Percentiles rank a stretch among this genome's conserved stretches.
Conservation (phyloP, 2,888 invertebrate genomes). For the Amblyjoppa fuscipennis region DNA sequence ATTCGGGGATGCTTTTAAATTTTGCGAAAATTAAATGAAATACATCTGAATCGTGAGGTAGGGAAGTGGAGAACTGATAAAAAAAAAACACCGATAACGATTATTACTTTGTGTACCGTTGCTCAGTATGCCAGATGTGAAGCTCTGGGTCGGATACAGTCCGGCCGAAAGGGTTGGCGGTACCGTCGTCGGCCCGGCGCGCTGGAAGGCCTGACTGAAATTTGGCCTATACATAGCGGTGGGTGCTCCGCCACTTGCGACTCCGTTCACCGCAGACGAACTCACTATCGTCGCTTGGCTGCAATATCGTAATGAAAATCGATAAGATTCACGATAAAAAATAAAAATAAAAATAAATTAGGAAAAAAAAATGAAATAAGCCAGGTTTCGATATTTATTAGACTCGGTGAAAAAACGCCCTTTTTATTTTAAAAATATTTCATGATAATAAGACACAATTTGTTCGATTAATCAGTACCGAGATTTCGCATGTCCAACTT, state of each 20-base stretch:
- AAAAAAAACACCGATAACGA: conserved; percentile 66
- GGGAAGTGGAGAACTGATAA: conserved; percentile 2
- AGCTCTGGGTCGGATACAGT: conserved; percentile 86
- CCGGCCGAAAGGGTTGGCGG: conserved; percentile 84
- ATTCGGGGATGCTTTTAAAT: background rate
- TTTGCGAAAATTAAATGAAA: background rate
- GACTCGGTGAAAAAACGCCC: background rate
- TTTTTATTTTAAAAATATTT: background rate
- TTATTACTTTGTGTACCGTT: conserved; percentile 86
- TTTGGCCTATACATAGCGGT: conserved; percentile 90
- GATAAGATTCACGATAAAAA: conserved; percentile 21
- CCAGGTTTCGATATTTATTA: background rate
- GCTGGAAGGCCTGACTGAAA: conserved; percentile 91
- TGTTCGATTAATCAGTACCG: background rate
- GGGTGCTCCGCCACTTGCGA: conserved; percentile 86
- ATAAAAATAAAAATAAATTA: background rate
- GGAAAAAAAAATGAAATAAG: background rate
- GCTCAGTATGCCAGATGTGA: conserved; percentile 84
- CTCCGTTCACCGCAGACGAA: conserved; percentile 84
- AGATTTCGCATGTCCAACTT: background rate
- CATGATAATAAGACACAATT: background rate
- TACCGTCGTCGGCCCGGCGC: conserved; percentile 86
- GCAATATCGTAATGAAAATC: conserved; percentile 75
- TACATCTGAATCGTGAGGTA: conserved; percentile 10
- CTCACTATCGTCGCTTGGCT: conserved; percentile 88